Evolutionary conservation across 2,797 vertebrate genomes (phyloP), one percentile per base, ranked within the genome.

Genomic region (Xenopus petersii): DNA sequence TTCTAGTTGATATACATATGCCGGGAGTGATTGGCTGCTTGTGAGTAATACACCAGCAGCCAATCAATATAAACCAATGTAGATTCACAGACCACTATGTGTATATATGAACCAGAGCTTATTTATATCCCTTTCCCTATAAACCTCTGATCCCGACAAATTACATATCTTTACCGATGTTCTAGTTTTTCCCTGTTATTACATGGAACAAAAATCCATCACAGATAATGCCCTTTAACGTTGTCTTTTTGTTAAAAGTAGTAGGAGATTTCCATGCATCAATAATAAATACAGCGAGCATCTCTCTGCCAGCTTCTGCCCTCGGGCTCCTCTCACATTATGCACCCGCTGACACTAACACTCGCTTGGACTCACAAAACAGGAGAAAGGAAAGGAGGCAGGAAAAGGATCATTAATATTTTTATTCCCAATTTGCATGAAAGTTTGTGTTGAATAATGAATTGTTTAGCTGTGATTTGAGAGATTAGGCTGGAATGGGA

Each of bases 391-490:
- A 24, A 63, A 67, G 17, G 12, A 68, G 46, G 64, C 69, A 42
- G 13, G 68, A 17, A 70, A 59, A 49, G 54, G 80, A 84, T 90
- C 88, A 85, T 89, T 91, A 89, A 87, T 87, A 88, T 87, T 56
- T 48, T 82, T 84, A 46, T 83, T 84, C 74, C 86, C 87, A 86
- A 90, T 93, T 90, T 92, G 88, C 88, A 90, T 88, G 84, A 42
- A 42, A 42, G 86, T 83, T 17, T 21, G 88, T 90, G 83, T 86
- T 94, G 90, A 94, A 94, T 93, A 92, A 94, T 93, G 86, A 85
- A 94, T 92, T 47, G 87, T 89, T 89, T 74, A 2, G 70, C 67
- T 80, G 36, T 17, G 62, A 74, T 4, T 30, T 30, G 26, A 30
- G 21, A 21, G 21, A 21, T 21, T 21, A 21, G 21, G 21, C 21